Evolutionary conservation across 2,888 invertebrate species (phyloP), one percentile per base, ranked within the genome.

Genomic region (Neria commutata): DNA sequence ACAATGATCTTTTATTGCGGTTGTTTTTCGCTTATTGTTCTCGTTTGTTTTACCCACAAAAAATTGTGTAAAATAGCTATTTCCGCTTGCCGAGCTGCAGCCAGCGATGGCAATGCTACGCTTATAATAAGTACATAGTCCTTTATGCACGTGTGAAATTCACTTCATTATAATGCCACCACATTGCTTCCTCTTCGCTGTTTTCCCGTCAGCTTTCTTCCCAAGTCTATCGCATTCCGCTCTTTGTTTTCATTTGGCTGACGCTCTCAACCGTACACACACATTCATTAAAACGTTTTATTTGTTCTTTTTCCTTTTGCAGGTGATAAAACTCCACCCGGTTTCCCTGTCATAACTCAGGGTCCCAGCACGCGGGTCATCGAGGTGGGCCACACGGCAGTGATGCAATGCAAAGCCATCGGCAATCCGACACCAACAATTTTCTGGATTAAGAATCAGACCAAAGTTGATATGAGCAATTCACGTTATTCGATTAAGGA

Each of bases 301-400:
- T n/a, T n/a, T n/a, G n/a, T 50, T 60, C 56, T n/a, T 55, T 56
- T 45, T 45, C 48, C 26, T 62, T 47, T 79, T 79, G 47, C 72
- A 83, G 95, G 88, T 70, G 93, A 92, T 76, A 91, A 92, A 83
- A 86, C 94, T 64, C 98, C 98, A 1, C 85, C 86, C 48, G 98
- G 98, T 29, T 99, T 98, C 83, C 98, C 98, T 48, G 87, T 88
- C 78, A 92, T 95, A 77, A 89, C 90, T 34, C 90, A 92, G 72
- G 91, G 93, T 42, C 96, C 98, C 0, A 89, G 88, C 62, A 91
- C 95, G 58, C 94, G 95, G 84, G 97, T 96, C 54, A 97, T 98
- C 53, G 98, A 99, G 84, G 95, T 94, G 67, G 96, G 95, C 17
- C 93, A 95, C 83, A 93, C 90, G 46, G 92, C 96, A 14, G 88